Base-by-base conservation (phyloP, 2,797 vertebrate genomes). In the Pseudochromis fuscus region DNA sequence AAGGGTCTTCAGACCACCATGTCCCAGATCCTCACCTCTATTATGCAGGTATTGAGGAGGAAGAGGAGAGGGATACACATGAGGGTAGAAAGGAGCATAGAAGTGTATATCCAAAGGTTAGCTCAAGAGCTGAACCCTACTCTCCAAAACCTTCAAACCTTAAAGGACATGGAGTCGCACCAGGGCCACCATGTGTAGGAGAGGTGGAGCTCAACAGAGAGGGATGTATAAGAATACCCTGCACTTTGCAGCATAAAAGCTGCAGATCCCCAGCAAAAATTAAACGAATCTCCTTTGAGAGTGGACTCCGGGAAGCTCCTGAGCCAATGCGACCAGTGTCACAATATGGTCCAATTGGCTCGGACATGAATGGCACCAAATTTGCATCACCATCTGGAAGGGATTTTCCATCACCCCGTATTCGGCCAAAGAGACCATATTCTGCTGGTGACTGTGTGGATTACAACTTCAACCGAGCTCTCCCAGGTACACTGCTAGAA, bases 131-230 rank as follows among this genome's bases (percentile, higher is more conserved):
- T 82, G 92, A 90, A 57, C 37, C 64, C 23, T 81, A 80, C 25
- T 60, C 87, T 16, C 66, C 88, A 8, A 85, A 79, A 48, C 68
- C 89, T 49, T 59, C 88, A 51, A 93, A 91, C 4, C 89, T 88
- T 35, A 91, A 90, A 78, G 84, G 75, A 7, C 83, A 84, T 15
- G 77, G 25, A 25, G 74, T 21, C 2, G 57, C 72, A 40, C 49
- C 77, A 0, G 85, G 67, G 11, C 85, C 91, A 16, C 65, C 91
- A 9, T 94, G 91, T 57, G 90, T 94, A 6, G 94, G 94, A 57
- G 94, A 95, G 74, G 93, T 94, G 52, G 94, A 94, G 72, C 87
- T 94, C 51, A 95, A 93, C 84, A 93, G 94, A 86, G 95, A 95
- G 38, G 94, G 93, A 7, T 94, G 93, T 13, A 87, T 95, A 61